A percentile compares a stretch with the other conserved stretches of the same genome.
Conservation (phyloP, 2,113 vertebrate species). For the Aleadryas rufinucha region DNA sequence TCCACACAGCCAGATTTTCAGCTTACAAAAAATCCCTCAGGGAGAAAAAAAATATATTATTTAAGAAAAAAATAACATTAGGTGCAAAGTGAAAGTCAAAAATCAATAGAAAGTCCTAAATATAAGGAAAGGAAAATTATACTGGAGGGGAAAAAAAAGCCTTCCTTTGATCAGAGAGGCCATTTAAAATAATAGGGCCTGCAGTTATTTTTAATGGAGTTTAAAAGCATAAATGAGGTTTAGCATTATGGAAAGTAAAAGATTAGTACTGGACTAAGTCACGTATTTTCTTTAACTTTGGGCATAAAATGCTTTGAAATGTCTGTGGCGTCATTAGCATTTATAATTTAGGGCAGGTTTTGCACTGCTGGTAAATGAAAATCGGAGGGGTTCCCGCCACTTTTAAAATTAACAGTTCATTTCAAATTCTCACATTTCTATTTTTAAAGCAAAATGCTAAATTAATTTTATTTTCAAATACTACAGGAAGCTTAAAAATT, state of each 20-base stretch:
- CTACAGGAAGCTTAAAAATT: background rate
- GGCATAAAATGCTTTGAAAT: slow-evolving; percentile 32
- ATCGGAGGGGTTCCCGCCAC: background rate
- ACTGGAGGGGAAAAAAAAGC: background rate
- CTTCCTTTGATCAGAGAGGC: slow-evolving; percentile 1
- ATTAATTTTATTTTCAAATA: background rate
- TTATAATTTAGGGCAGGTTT: background rate
- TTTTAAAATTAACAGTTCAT: background rate
- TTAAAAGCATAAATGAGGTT: slow-evolving; percentile 40
- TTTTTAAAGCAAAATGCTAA: background rate
- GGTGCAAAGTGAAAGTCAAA: background rate
- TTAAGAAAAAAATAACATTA: background rate
- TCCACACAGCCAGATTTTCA: background rate
- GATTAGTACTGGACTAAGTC: background rate
- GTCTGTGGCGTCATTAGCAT: slow-evolving; percentile 3
- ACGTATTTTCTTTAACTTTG: slow-evolving; percentile 8
- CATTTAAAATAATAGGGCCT: slow-evolving; percentile 28
- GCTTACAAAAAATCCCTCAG: background rate
- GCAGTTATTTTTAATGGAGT: slow-evolving; percentile 46
- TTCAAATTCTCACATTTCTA: background rate
- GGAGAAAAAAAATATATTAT: background rate
- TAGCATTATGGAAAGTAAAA: background rate
- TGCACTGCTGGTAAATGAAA: background rate
- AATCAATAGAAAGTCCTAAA: slow-evolving; percentile 11
- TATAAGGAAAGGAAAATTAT: background rate